These are phyloP conservation scores for Portevinia maculata DNA, from an alignment of 2,888 invertebrate genomes.

Conservation along the genomic window DNA sequence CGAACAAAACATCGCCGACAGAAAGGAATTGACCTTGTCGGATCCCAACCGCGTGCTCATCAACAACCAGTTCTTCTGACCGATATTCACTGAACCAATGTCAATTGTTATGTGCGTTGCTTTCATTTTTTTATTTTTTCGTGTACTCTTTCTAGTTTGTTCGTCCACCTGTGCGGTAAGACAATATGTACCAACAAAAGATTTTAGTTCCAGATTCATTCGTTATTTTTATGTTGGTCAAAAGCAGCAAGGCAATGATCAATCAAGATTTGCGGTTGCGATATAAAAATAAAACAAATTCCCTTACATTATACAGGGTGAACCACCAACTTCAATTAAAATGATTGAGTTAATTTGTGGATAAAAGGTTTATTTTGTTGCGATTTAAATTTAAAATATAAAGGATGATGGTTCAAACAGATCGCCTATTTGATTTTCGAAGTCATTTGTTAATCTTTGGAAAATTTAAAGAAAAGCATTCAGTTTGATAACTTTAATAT, in stretches of 20 bases:
- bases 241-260: constrained; percentile 42
- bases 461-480: too few species aligned
- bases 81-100: constrained; percentile 39
- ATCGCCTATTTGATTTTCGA: too few species aligned
- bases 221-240: constrained; percentile 36
- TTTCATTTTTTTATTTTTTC: not conserved
- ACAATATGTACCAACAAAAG: constrained; percentile 20
- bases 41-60: constrained; percentile 34
- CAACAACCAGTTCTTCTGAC: constrained; percentile 65
- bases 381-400: too few species aligned
- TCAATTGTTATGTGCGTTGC: not conserved
- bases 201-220: constrained; percentile 51
- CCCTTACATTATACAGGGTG: not conserved
- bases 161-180: constrained; percentile 56
- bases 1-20: constrained; percentile 53
- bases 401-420: too few species aligned
- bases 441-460: too few species aligned
- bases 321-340: not conserved
- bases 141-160: constrained; percentile 2
- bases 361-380: too few species aligned
- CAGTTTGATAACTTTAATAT: too few species aligned
- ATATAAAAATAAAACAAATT: constrained; percentile 4
- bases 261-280: constrained; percentile 52
- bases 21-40: constrained; percentile 69
- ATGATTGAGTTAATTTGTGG: too few species aligned